Evolutionary conservation across 2,888 invertebrate genomes (phyloP), one percentile per base, ranked within the genome.

Genomic region (Phortica magna): DNA sequence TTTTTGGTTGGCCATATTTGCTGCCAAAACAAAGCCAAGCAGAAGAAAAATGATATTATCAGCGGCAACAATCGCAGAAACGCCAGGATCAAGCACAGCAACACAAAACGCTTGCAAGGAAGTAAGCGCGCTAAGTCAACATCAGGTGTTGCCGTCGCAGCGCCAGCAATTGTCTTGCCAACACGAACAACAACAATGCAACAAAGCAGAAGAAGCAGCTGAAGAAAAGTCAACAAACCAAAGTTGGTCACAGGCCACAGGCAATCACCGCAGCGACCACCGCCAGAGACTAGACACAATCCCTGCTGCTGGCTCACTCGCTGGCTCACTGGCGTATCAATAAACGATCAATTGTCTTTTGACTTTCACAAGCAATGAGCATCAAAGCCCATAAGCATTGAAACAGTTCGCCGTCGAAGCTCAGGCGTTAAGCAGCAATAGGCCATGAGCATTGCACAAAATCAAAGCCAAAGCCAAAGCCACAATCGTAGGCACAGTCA

Each of bases 1-100:
- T 84, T 82, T 83, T 80, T 75, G 77, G 73, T 75, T 81, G 81
- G 80, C 85, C 87, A 84, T 87, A 83, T 87, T 81, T 80, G 72
- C 14, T 14, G 22, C n/a, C n/a, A n/a, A n/a, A 9, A 59, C 41
- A 57, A 39, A n/a, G 72, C 71, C 57, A 55, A 80, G 85, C 85
- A 85, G 87, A 79, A 85, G 85, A 87, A 85, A 85, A 79, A 85
- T 87, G 65, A 65, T 65, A 41, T 65, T 65, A 65, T 65, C 65
- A 65, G 12, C 12, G 14, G 39, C 17, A 59, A 59, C 59, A 59
- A 59, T 19, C n/a, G 19, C 87, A 77, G 48, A 59, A 73, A 77
- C 77, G 22, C 12, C 65, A 10, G 65, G n/a, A 61, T 10, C 61
- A 61, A 10, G 39, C 5, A 55, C n/a, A 57, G 57, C 14, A 5